These are phyloP conservation scores for Charanyca ferruginea DNA, from an alignment of 2,888 invertebrate species.

Conservation along the genomic window DNA sequence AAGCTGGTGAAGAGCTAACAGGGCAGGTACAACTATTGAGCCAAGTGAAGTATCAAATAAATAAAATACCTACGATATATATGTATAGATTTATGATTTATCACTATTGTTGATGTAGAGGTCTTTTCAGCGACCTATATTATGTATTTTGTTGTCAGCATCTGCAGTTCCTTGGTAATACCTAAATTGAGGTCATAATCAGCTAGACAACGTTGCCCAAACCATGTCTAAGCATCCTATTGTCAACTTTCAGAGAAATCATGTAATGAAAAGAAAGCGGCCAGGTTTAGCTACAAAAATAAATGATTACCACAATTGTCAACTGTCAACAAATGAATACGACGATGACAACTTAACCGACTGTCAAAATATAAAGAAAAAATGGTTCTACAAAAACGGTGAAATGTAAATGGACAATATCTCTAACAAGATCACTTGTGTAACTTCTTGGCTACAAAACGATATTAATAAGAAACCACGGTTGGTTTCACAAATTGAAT, in stretches of 20 bases:
- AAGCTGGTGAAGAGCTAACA: no score
- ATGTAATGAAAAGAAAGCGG: constrained; percentile 11
- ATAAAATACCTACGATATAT: no score
- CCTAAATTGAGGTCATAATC: background rate
- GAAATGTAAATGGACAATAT: constrained; percentile 48
- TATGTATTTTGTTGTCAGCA: no score
- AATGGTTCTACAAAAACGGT: constrained; percentile 39
- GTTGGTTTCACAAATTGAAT: constrained; percentile 72
- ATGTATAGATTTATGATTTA: no score
- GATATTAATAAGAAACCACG: constrained; percentile 68
- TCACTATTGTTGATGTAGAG: no score
- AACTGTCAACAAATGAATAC: constrained; percentile 27
- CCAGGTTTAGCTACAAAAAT: constrained; percentile 3
- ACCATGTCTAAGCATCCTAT: background rate
- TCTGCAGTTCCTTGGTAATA: background rate
- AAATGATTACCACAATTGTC: constrained; percentile 8
- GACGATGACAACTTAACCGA: constrained; percentile 32
- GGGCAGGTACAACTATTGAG: no score
- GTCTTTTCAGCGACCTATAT: no score
- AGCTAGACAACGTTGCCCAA: background rate
- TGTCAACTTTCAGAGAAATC: constrained; percentile 25
- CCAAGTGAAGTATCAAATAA: no score
- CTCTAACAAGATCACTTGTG: constrained; percentile 63
- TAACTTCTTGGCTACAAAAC: constrained; percentile 63
- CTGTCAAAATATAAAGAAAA: constrained; percentile 32